Base-by-base conservation (phyloP, 2,113 vertebrate species). In the Gorsachius goisagi region DNA sequence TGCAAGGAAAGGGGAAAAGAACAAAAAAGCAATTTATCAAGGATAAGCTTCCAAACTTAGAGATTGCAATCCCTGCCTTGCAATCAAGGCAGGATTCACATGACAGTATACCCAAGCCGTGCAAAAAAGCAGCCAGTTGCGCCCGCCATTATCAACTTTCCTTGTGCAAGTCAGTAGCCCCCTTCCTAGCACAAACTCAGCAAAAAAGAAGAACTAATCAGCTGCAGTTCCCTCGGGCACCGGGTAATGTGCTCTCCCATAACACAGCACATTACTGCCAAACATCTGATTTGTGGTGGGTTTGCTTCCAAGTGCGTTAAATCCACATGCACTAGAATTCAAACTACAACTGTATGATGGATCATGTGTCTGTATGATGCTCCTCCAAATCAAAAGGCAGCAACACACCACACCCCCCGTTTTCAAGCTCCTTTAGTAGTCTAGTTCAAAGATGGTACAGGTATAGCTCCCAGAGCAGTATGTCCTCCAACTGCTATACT, bases 351-450 rank as follows among this genome's bases (percentile, higher is more conserved):
- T 47, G 33, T 44, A 50, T 11, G 19, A 45, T 23, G 9, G 19
- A 18, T 53, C 56, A 55, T 4, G 15, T 5, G 1, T n/a, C 52
- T 27, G 50, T n/a, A 4, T 1, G 1, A 67, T 37, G n/a, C 13
- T 88, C 23, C 44, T 56, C 28, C 28, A 47, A 63, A 90, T 30
- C 37, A 75, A 79, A 91, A 88, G 44, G 23, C 56, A 95, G 39
- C 15, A 58, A 59, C 9, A 23, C 22, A 50, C 22, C 20, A 66
- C 35, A 67, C 3, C 4, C 3, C 4, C 9, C 15, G 14, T 47
- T 63, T 78, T 66, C 28, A 76, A 83, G 53, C 30, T 88, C 26
- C 56, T 32, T 52, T n/a, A 72, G 10, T 11, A 79, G 47, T 10
- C 50, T 1, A 68, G 12, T 37, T 89, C 27, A 80, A 28, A 80